Percentiles rank a stretch among this genome's conserved stretches.
Conservation (phyloP, 2,113 vertebrate genomes). For the Meleagris gallopavo region DNA sequence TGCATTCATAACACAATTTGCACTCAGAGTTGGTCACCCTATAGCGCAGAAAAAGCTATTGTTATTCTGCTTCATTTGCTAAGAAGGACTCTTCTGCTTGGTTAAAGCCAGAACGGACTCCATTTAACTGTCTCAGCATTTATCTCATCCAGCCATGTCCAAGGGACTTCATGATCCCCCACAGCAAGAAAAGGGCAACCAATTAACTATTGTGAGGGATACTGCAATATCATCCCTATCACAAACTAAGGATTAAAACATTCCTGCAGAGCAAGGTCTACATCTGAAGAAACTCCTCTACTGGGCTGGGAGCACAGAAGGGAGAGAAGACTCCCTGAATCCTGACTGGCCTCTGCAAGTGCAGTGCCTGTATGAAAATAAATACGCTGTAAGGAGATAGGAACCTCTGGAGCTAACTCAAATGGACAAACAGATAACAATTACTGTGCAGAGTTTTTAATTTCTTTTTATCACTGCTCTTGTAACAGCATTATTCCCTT, state of each 20-base stretch:
- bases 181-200: background rate
- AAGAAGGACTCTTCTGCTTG: background rate
- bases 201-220: background rate
- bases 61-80: background rate
- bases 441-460: background rate
- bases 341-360: background rate
- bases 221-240: background rate
- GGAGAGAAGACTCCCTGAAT: background rate
- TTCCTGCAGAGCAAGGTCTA: background rate
- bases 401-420: background rate
- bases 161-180: background rate
- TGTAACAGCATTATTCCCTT: background rate
- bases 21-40: background rate
- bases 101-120: background rate
- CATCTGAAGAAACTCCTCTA: background rate
- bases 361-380: background rate
- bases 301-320: background rate
- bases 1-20: background rate
- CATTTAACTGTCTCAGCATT: background rate
- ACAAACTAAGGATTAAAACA: background rate
- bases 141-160: background rate
- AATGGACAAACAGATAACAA: background rate
- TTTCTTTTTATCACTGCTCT: background rate
- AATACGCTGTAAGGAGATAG: background rate
- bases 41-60: background rate